phyloP scores from a whole-genome alignment of 2,113 vertebrate genomes.

The Antechinus flavipes region DNA sequence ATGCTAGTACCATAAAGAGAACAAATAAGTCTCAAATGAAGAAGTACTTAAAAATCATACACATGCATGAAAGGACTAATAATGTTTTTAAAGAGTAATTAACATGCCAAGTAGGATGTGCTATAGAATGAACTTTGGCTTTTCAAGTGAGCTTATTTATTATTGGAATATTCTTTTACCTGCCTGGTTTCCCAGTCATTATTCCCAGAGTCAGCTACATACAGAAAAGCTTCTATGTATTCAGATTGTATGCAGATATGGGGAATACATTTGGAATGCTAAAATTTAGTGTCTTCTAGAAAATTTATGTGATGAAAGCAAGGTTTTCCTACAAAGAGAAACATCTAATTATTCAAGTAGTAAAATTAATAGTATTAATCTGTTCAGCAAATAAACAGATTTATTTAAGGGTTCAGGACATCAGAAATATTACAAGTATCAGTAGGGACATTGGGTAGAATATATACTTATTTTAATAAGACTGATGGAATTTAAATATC shows the following conservation, averaged over 20 bases:
- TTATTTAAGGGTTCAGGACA: neutral
- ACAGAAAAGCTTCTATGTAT: neutral
- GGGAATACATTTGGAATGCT: neutral
- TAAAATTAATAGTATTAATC: neutral
- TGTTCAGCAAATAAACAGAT: neutral
- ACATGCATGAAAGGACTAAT: neutral
- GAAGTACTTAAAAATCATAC: neutral
- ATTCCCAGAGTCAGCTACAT: neutral
- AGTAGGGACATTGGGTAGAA: rapidly evolving
- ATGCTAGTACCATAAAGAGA: neutral
- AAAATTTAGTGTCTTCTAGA: neutral
- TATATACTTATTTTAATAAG: neutral
- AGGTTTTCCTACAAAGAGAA: neutral
- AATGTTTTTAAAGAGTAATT: neutral
- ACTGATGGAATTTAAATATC: neutral
- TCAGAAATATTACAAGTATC: neutral
- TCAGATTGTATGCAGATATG: neutral
- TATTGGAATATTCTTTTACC: neutral
- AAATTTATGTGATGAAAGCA: neutral
- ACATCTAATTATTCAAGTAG: neutral
- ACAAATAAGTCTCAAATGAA: neutral
- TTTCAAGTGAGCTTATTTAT: neutral
- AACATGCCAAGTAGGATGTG: neutral
- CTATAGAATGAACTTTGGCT: neutral
- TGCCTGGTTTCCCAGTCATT: neutral